Base-by-base conservation (phyloP, 2,888 invertebrate genomes). In the Ypsolopha scabrella region DNA sequence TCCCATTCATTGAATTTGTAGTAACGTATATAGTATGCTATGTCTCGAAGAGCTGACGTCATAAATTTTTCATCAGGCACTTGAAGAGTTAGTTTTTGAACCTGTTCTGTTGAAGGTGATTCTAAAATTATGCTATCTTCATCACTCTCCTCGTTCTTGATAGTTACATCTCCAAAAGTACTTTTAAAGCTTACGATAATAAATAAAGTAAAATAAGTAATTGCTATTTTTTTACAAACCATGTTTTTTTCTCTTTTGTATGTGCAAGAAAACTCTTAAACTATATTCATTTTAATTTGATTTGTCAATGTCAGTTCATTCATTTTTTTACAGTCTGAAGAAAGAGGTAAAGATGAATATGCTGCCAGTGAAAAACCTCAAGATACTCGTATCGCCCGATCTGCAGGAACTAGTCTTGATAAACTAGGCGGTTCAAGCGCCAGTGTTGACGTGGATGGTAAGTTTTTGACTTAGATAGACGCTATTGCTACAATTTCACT, bases 341-440 rank as follows among this genome's bases (percentile, higher is more conserved):
- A 93, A 81, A 87, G 93, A 53, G 91, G 91, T 0, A 90, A 90
- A 59, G 91, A 91, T 60, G 90, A 91, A 55, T 88, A 88, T 58
- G 85, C 87, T n/a, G 62, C 75, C 1, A 75, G 70, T 52, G 89
- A 89, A 56, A 87, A 90, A 59, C 71, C 82, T 46, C 74, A 70
- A 64, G 85, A 82, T 10, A 68, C 75, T 1, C 87, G 90, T 1
- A 89, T 90, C 64, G 89, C 90, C 24, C 87, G 92, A 54, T 93
- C 93, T 37, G 93, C 93, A 36, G 92, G 93, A 11, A 92, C 91
- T 52, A 92, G 92, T 60, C 75, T 90, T 62, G 91, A 91, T 62
- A 89, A 89, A 58, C 72, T 94, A 38, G 90, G 90, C 1, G 90
- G 90, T 55, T 91, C 92, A 7, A 91, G 90, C 66, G 90, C 91